Evolutionary conservation across 2,797 vertebrate species (phyloP).

Genomic region (Taenioides sp.): DNA sequence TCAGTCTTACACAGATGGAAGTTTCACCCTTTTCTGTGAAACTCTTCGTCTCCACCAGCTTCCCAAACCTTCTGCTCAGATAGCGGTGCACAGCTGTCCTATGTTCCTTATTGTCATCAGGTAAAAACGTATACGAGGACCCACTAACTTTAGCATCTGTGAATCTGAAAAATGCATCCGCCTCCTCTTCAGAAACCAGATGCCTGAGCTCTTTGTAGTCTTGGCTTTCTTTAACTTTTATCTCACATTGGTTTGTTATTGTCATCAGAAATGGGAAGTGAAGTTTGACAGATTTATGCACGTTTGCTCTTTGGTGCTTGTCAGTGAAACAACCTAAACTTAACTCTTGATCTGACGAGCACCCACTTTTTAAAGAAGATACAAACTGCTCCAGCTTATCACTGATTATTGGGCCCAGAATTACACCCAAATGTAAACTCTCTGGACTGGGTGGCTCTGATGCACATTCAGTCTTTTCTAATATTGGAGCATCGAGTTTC

Average conservation of each 20-base stretch:
- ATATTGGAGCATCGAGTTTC: conserved; percentile 20
- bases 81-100: conserved; percentile 90
- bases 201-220: conserved; percentile 85
- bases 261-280: conserved; percentile 90
- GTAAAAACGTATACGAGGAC: conserved; percentile 85
- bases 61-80: conserved; percentile 88
- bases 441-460: conserved; percentile 43
- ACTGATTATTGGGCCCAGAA: conserved; percentile 74
- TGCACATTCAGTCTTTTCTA: conserved; percentile 36
- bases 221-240: conserved; percentile 81
- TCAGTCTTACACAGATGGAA: conserved; percentile 86
- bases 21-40: conserved; percentile 75
- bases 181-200: conserved; percentile 87
- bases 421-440: conserved; percentile 71
- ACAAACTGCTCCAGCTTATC: conserved; percentile 81
- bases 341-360: conserved; percentile 61
- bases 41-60: conserved; percentile 91
- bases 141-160: conserved; percentile 86
- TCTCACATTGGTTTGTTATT: conserved; percentile 82
- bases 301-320: conserved; percentile 81
- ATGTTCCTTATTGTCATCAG: conserved; percentile 86
- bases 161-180: conserved; percentile 89
- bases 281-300: conserved; percentile 85
- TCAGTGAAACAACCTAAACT: conserved; percentile 82
- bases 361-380: conserved; percentile 61